Evolutionary conservation across 1,140 invertebrate genomes (phyloP).

Genomic region (Portunus trituberculatus): DNA sequence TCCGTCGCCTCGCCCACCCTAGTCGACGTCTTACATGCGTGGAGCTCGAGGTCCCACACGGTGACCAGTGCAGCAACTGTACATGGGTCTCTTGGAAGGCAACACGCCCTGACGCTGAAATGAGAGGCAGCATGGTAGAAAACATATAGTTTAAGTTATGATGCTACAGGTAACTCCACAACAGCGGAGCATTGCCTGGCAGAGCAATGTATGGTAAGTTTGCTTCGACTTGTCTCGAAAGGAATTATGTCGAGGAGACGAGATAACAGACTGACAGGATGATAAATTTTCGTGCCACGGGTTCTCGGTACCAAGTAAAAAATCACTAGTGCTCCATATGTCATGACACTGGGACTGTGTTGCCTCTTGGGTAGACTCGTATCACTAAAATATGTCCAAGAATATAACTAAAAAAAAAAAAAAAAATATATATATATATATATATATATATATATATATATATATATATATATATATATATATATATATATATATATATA

Average conservation of each 20-base stretch:
- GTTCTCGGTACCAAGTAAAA: neutral
- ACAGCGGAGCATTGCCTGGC: neutral
- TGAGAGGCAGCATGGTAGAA: conserved; percentile 15
- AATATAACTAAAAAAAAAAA: neutral
- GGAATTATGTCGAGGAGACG: neutral
- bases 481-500: no score
- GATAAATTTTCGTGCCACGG: neutral
- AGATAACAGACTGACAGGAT: neutral
- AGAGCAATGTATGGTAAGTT: neutral
- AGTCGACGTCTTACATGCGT: conserved; percentile 41
- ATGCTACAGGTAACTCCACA: neutral
- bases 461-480: no score
- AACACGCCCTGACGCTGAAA: conserved; percentile 45
- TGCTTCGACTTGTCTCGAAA: neutral
- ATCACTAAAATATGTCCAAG: neutral
- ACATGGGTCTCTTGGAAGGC: conserved; percentile 12
- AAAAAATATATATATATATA: no score
- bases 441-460: no score
- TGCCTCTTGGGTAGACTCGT: no score
- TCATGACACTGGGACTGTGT: neutral
- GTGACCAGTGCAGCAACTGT: neutral
- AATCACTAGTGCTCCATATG: neutral
- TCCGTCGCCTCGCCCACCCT: neutral
- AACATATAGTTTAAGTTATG: neutral
- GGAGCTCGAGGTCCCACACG: neutral